Evolutionary conservation across 2,113 vertebrate species (phyloP), one percentile per base, ranked within the genome.

Genomic region (Callionymus lyra): DNA sequence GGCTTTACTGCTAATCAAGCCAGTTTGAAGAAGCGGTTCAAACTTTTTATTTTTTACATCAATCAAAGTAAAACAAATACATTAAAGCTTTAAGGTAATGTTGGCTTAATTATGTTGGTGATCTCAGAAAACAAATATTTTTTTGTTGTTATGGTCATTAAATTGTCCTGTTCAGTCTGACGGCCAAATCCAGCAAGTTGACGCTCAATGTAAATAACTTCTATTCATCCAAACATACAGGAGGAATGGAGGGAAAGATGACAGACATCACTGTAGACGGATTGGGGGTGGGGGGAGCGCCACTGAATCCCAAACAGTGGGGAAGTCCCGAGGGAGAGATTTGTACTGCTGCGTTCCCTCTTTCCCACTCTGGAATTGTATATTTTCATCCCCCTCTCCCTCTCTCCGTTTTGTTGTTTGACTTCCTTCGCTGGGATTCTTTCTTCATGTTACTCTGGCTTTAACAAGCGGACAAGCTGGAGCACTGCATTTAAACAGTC

Each of bases 331-430:
- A 47, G 65, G 72, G 74, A 62, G 53, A 53, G 36, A 72, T 74
- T 70, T 63, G 45, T 56, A 65, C 59, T 47, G 56, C 53, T 55
- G 14, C 34, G 10, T 13, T 67, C 39, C 44, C 35, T 37, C 41
- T 31, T 21, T 53, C 37, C 50, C 35, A 1, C 54, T 59, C 44
- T 27, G 21, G 21, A 27, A 6, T 8, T 56, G 41, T 55, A 14
- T 52, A 14, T 38, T 21, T 36, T 38, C 6, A 42, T 44, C 18
- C 35, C 44, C n/a, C 12, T 4, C 36, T 38, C 31, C 6, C 3
- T 37, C 43, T 45, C 44, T 65, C 62, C 56, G 63, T 62, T 63
- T 65, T 41, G n/a, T 57, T 75, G 57, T 72, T 72, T 73, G 73
- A 58, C 70, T 72, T 73, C 49, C 33, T 52, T 73, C 41, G 31